Base-by-base conservation (phyloP, 2,797 vertebrate species). In the Salmo trutta region DNA sequence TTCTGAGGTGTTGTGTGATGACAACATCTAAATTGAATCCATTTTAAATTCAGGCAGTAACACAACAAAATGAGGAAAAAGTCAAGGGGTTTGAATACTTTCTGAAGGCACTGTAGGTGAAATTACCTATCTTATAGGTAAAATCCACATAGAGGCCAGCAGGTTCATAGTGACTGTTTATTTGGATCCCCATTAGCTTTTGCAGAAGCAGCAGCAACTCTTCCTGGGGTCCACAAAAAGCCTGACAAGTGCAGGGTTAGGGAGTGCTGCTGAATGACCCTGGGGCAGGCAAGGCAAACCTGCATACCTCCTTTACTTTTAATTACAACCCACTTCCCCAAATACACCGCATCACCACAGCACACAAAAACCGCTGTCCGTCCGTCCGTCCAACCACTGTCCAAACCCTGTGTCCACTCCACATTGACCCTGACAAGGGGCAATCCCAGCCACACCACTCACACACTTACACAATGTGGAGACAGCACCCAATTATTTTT, bases 231-330 rank as follows among this genome's bases (percentile, higher is more conserved):
- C 36, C 7, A 41, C 2, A 8, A 41, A 41, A 41, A 41, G 10
- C 36, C 2, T 41, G 36, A 10, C 36, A 41, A 41, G 65, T 29
- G 31, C 27, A 27, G 31, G 2, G 14, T 31, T 16, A 17, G 17
- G 5, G 78, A 74, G 41, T 17, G 3, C 79, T 82, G 84, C 79
- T 83, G 78, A 77, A 47, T 41, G 19, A 71, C 79, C 81, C 16
- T 21, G 0, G 74, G 83, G 82, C 83, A 78, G 70, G n/a, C 54
- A 53, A 51, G 16, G 41, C 51, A 47, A 75, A 82, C 82, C 73
- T 85, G 66, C 75, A 47, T 80, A 74, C 77, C 81, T 86, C 78
- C 82, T 68, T 21, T 82, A 76, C 83, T 76, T 84, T 83, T 84
- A 88, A 81, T 87, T 78, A 82, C 53, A 76, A 62, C 71, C 78